Conservation (phyloP, 2,888 invertebrate genomes). For the Eugnorisma glareosa region DNA sequence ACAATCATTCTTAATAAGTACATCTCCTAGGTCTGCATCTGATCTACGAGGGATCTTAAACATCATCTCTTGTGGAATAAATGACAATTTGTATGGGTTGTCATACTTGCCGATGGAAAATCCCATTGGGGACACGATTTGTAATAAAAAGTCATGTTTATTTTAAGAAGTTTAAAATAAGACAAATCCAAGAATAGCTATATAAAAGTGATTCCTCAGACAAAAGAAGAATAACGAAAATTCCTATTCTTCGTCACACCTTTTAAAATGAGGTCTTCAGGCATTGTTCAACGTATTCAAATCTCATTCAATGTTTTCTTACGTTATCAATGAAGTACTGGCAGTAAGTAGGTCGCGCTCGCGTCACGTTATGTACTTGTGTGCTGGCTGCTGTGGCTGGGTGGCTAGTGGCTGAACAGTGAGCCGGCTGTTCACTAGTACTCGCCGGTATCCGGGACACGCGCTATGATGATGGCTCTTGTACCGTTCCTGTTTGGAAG, state of each 20-base stretch:
- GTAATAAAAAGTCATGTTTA: not conserved
- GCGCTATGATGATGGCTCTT: not conserved
- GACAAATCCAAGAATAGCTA: not conserved
- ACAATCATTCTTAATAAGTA: not conserved
- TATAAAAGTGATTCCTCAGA: conserved; percentile 7
- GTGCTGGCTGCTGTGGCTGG: not conserved
- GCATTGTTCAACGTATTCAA: conserved; percentile 38
- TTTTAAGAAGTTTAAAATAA: conserved; percentile 8
- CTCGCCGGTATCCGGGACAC: conserved; percentile 12
- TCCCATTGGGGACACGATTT: no score
- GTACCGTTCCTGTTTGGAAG: conserved; percentile 1
- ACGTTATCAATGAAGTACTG: conserved; percentile 47
- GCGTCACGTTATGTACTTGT: conserved; percentile 4
- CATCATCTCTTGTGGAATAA: not conserved
- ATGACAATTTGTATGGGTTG: not conserved
- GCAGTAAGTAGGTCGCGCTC: conserved; percentile 39
- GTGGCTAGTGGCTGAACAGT: conserved; percentile 20
- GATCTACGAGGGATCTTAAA: not conserved
- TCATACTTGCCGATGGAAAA: not conserved
- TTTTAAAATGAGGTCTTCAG: conserved; percentile 26
- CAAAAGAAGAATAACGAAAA: conserved; percentile 19
- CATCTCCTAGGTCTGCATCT: not conserved
- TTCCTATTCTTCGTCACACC: not conserved
- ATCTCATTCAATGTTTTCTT: conserved; percentile 58
- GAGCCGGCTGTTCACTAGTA: conserved; percentile 17